Evolutionary conservation across 2,113 vertebrate genomes (phyloP).

Genomic region (Lates calcarifer): DNA sequence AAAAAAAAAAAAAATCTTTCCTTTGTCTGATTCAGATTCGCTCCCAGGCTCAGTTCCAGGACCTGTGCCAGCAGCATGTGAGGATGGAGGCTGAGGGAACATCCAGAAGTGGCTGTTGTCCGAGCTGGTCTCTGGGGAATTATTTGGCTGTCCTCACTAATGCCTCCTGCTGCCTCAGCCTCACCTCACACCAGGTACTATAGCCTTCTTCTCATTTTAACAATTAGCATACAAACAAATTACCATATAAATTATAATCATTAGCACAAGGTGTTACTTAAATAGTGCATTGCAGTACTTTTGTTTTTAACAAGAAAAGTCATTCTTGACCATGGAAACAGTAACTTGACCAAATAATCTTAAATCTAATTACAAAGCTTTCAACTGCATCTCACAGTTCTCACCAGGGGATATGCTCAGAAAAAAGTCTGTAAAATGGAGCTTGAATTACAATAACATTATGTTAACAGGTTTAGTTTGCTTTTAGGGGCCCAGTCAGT

Average conservation of each 20-base stretch:
- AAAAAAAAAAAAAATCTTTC: no score
- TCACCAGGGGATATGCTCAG: not conserved
- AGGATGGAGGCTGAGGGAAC: slow-evolving; percentile 63
- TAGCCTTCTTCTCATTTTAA: slow-evolving; percentile 13
- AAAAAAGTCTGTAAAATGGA: no score
- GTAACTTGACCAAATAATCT: not conserved
- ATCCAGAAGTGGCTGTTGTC: slow-evolving; percentile 89
- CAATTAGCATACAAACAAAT: slow-evolving; percentile 3
- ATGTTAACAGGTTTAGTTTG: not conserved
- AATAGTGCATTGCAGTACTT: not conserved
- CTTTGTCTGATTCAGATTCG: slow-evolving; percentile 87
- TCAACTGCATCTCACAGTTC: no score
- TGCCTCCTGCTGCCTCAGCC: slow-evolving; percentile 91
- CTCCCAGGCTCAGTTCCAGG: slow-evolving; percentile 90
- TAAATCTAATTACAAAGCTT: not conserved
- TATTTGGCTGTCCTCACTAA: slow-evolving; percentile 94
- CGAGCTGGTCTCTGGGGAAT: slow-evolving; percentile 98
- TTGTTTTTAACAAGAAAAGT: not conserved
- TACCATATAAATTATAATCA: not conserved
- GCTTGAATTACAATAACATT: no score
- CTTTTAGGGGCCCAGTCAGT: not conserved
- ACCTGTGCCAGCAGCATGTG: slow-evolving; percentile 90
- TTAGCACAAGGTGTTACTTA: not conserved
- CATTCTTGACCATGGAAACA: not conserved
- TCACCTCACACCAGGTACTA: slow-evolving; percentile 88